phyloP scores from a whole-genome alignment of 2,888 invertebrate genomes.

The Desoria tigrina region DNA sequence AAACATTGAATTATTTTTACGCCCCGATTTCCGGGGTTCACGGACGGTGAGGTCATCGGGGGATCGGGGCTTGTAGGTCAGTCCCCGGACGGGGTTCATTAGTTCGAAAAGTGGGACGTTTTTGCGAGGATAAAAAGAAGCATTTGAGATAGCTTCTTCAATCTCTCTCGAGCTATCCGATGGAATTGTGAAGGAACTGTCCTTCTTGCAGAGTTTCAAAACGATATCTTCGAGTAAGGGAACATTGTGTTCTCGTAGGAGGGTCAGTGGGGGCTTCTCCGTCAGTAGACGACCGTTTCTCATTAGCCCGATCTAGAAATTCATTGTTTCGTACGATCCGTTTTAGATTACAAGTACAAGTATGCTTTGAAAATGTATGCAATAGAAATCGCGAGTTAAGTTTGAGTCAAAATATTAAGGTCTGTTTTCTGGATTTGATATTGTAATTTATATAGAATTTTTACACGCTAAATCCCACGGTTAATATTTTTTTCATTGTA shows the following conservation, averaged over 20 bases:
- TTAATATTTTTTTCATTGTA: too few relatives aligned
- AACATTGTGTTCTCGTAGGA: slow-evolving; percentile 75
- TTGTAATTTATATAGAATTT: too few relatives aligned
- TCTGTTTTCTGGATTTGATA: too few relatives aligned
- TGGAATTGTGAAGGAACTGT: too few relatives aligned
- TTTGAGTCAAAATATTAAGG: too few relatives aligned
- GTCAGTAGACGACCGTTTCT: not conserved
- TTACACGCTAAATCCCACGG: too few relatives aligned
- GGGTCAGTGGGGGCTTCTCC: slow-evolving; percentile 81
- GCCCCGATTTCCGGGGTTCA: not conserved
- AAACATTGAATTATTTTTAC: slow-evolving; percentile 27
- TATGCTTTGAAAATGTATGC: too few relatives aligned
- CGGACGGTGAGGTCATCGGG: slow-evolving; percentile 16
- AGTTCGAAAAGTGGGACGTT: not conserved
- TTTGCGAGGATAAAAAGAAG: slow-evolving; percentile 30
- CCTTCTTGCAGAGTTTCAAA: slow-evolving; percentile 67
- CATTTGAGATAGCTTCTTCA: slow-evolving; percentile 14
- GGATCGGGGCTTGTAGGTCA: slow-evolving; percentile 30
- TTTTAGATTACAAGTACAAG: too few relatives aligned
- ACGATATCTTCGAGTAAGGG: slow-evolving; percentile 87
- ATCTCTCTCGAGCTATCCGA: too few relatives aligned
- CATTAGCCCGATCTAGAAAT: slow-evolving; percentile 5
- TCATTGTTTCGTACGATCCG: too few relatives aligned
- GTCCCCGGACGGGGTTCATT: slow-evolving; percentile 22
- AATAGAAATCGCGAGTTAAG: too few relatives aligned